Percentiles rank a stretch among this genome's conserved stretches.
These are phyloP conservation scores for Bos indicus DNA, from an alignment of 2,113 vertebrate species.

Conservation along the genomic window DNA sequence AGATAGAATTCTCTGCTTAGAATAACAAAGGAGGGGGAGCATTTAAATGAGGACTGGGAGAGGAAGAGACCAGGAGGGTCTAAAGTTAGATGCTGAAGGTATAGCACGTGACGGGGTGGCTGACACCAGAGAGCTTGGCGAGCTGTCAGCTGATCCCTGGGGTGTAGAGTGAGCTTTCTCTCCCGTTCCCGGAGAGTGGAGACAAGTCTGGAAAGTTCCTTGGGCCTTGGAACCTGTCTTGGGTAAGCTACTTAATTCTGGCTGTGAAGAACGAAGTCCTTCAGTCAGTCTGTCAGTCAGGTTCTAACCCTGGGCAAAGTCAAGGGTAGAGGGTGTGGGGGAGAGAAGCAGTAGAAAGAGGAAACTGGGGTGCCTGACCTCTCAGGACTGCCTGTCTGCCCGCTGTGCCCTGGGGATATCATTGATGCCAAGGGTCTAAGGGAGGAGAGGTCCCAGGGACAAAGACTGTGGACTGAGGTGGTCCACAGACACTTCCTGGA, in stretches of 20 bases:
- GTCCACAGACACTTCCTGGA: neutral
- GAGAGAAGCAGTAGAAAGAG: neutral
- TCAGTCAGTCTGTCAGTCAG: neutral
- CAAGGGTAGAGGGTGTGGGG: rapidly evolving
- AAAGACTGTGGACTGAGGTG: neutral
- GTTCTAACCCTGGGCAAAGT: neutral
- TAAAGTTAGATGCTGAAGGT: neutral
- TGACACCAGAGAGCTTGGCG: neutral
- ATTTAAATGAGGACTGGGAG: neutral
- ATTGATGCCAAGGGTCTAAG: neutral
- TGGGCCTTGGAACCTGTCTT: neutral
- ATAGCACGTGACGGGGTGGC: neutral
- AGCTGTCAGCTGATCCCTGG: neutral
- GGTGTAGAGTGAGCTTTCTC: neutral
- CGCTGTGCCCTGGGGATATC: neutral
- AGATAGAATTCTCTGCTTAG: neutral
- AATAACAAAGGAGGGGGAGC: neutral
- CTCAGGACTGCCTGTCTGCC: neutral
- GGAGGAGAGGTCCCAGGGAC: neutral
- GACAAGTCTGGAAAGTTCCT: neutral
- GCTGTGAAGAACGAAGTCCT: neutral
- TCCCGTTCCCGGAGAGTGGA: neutral
- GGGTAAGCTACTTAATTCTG: neutral
- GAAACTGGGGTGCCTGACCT: neutral
- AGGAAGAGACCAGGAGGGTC: no score